Evolutionary conservation across 2,888 invertebrate genomes (phyloP).

Genomic region (Alitta virens): DNA sequence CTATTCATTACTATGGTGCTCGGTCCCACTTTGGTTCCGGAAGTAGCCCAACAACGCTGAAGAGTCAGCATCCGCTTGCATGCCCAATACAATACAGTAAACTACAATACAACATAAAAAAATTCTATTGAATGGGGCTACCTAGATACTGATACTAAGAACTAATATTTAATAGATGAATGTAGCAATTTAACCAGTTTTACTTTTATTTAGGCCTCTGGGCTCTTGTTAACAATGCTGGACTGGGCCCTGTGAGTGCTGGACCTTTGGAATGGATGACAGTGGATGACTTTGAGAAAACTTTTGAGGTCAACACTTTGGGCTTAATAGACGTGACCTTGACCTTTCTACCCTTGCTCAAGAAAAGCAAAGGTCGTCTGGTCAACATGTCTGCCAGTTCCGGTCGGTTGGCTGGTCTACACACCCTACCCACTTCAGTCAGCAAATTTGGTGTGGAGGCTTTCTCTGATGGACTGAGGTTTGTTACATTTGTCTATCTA

Average conservation of each 20-base stretch:
- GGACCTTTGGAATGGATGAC: conserved; percentile 50
- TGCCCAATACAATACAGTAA: no score
- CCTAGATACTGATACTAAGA: no score
- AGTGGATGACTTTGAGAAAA: conserved; percentile 42
- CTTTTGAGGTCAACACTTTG: conserved; percentile 45
- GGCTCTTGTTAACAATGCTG: conserved; percentile 50
- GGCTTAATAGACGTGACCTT: conserved; percentile 48
- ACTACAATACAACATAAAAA: no score
- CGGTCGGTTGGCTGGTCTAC: conserved; percentile 31
- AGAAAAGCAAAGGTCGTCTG: conserved; percentile 36
- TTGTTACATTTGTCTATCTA: no score
- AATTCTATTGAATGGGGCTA: no score
- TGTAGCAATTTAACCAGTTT: no score
- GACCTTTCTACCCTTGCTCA: conserved; percentile 40
- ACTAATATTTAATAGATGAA: no score
- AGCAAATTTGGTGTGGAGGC: conserved; percentile 44
- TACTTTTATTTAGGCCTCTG: conserved; percentile 39
- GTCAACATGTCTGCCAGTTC: conserved; percentile 40
- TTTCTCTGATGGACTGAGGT: conserved; percentile 44
- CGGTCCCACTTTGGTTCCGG: no score
- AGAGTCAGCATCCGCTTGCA: no score
- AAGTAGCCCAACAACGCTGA: no score
- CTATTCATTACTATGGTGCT: no score
- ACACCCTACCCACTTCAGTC: conserved; percentile 34
- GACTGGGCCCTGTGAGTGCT: conserved; percentile 33